Evolutionary conservation across 2,113 vertebrate genomes (phyloP).

Genomic region (Mobula birostris): DNA sequence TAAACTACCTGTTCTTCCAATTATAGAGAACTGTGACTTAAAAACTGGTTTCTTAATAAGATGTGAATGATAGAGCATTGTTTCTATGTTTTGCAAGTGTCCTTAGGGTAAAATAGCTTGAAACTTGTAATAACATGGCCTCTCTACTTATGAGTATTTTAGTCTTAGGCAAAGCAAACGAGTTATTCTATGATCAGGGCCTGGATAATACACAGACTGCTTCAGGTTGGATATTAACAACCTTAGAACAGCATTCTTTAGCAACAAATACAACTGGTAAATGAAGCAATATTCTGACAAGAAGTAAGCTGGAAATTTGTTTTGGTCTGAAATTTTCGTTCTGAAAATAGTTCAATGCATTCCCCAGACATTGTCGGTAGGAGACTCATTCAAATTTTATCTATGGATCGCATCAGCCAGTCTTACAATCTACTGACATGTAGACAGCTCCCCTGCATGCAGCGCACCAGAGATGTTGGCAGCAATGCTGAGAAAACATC

Average conservation of each 20-base stretch:
- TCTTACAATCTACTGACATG: not conserved
- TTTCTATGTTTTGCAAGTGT: not conserved
- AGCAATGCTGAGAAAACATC: not conserved
- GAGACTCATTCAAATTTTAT: not conserved
- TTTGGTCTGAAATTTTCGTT: not conserved
- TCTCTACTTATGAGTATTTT: not conserved
- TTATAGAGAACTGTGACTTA: not conserved
- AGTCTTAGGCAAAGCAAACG: not conserved
- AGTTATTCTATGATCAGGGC: not conserved
- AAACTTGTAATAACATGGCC: not conserved
- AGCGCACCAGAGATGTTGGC: not conserved
- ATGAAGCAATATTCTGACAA: not conserved
- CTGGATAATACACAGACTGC: too few relatives aligned
- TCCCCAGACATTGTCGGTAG: not conserved
- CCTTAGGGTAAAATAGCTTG: not conserved
- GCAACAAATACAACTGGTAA: not conserved
- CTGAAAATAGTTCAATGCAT: not conserved
- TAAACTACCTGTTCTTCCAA: not conserved
- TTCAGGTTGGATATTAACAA: not conserved
- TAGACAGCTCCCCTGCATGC: not conserved
- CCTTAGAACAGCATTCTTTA: too few relatives aligned
- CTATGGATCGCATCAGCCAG: not conserved
- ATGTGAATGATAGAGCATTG: not conserved
- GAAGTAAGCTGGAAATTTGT: not conserved
- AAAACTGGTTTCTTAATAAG: not conserved